Conservation (phyloP, 2,113 vertebrate species). For the Trematocara variabile region DNA sequence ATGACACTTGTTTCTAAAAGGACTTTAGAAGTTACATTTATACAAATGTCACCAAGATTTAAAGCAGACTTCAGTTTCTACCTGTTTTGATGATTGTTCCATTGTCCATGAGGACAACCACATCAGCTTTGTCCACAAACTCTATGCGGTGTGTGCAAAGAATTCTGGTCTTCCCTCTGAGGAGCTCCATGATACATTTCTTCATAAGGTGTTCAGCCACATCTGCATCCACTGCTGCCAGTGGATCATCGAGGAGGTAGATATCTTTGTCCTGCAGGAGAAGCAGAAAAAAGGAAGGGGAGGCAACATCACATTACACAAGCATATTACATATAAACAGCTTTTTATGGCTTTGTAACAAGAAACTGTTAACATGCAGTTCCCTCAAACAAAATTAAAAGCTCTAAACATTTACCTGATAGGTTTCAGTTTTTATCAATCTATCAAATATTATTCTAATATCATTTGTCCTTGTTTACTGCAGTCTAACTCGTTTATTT, state of each 20-base stretch:
- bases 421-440: neutral
- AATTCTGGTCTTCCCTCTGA: constrained; percentile 85
- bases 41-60: neutral
- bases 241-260: constrained; percentile 93
- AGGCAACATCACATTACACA: neutral
- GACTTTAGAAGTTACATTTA: neutral
- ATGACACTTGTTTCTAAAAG: neutral
- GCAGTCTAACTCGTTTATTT: neutral
- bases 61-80: constrained; percentile 37
- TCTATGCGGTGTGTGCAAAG: constrained; percentile 92
- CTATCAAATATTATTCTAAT: neutral
- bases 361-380: neutral
- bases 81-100: constrained; percentile 83
- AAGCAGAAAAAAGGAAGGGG: neutral
- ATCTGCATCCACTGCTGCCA: constrained; percentile 90
- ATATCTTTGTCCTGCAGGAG: constrained; percentile 86
- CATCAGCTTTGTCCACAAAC: constrained; percentile 82
- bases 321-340: neutral
- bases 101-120: constrained; percentile 84
- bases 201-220: constrained; percentile 90
- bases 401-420: neutral
- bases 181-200: constrained; percentile 84
- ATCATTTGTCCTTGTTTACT: neutral
- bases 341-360: neutral
- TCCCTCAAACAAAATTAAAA: neutral